Evolutionary conservation across 1,140 invertebrate genomes (phyloP).

Genomic region (Drosophila santomea): DNA sequence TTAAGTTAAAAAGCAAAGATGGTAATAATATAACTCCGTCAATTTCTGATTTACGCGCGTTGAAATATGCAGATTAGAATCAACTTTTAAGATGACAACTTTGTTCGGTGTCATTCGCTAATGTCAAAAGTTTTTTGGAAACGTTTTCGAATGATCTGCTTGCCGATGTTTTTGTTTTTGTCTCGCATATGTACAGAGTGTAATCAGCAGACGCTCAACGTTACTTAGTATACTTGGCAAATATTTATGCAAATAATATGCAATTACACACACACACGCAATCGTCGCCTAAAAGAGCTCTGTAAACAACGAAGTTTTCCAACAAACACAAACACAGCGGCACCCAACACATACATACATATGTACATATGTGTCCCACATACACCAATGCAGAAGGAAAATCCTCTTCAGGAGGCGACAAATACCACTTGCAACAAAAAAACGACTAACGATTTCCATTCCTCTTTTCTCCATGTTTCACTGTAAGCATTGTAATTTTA

Average conservation of each 20-base stretch:
- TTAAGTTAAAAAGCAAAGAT: no score
- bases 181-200: constrained; percentile 3
- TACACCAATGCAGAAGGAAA: constrained; percentile 5
- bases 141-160: constrained; percentile 38
- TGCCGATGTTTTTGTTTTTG: constrained; percentile 17
- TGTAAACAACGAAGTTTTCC: constrained; percentile 68
- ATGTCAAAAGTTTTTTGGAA: constrained; percentile 56
- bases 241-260: constrained; percentile 82
- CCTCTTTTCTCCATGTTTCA: not conserved
- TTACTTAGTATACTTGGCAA: constrained; percentile 61
- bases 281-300: constrained; percentile 66
- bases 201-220: constrained; percentile 17
- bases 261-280: constrained; percentile 60
- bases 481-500: not conserved
- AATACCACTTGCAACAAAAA: constrained; percentile 53
- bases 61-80: not conserved
- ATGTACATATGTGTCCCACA: constrained; percentile 45
- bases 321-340: constrained; percentile 45
- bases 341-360: not conserved
- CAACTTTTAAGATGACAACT: constrained; percentile 29
- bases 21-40: no score
- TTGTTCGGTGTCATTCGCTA: constrained; percentile 24
- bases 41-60: no score
- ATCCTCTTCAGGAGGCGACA: constrained; percentile 43
- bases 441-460: constrained; percentile 17